These are phyloP conservation scores for Drosophila fulvimacula DNA, from an alignment of 2,888 invertebrate species.

Conservation along the genomic window DNA sequence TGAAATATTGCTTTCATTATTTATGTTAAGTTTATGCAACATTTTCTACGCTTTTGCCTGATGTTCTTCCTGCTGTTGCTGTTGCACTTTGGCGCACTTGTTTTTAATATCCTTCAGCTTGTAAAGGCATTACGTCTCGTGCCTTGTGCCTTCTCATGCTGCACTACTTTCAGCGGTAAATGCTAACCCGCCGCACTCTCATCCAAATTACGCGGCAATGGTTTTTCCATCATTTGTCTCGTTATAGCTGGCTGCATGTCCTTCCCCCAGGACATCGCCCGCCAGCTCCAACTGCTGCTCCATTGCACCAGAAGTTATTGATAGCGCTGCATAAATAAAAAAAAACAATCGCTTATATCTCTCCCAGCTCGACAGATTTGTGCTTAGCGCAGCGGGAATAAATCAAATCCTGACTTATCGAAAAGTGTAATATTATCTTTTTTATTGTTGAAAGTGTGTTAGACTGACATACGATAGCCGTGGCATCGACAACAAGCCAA, in stretches of 20 bases:
- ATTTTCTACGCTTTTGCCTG: slow-evolving; percentile 54
- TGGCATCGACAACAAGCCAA: not conserved
- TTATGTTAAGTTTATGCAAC: slow-evolving; percentile 76
- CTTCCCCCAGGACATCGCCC: slow-evolving; percentile 19
- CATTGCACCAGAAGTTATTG: slow-evolving; percentile 49
- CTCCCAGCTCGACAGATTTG: slow-evolving; percentile 19
- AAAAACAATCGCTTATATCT: slow-evolving; percentile 26
- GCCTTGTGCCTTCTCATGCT: slow-evolving; percentile 5
- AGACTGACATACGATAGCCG: not conserved
- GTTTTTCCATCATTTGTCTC: slow-evolving; percentile 72
- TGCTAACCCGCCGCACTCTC: slow-evolving; percentile 34
- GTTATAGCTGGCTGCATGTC: slow-evolving; percentile 50
- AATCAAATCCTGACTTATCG: slow-evolving; percentile 30
- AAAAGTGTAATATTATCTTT: slow-evolving; percentile 23
- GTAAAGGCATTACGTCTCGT: slow-evolving; percentile 70
- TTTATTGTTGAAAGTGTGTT: not conserved
- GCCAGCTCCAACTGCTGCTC: slow-evolving; percentile 48
- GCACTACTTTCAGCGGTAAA: slow-evolving; percentile 33
- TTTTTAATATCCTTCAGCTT: slow-evolving; percentile 81
- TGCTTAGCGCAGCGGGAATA: slow-evolving; percentile 19
- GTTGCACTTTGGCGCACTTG: slow-evolving; percentile 68
- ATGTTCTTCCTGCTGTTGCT: slow-evolving; percentile 9
- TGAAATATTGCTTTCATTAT: slow-evolving; percentile 80
- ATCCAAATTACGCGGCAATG: slow-evolving; percentile 63
- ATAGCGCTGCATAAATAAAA: slow-evolving; percentile 38